Evolutionary conservation across 2,113 vertebrate genomes (phyloP).

Genomic region (Mesocricetus auratus): DNA sequence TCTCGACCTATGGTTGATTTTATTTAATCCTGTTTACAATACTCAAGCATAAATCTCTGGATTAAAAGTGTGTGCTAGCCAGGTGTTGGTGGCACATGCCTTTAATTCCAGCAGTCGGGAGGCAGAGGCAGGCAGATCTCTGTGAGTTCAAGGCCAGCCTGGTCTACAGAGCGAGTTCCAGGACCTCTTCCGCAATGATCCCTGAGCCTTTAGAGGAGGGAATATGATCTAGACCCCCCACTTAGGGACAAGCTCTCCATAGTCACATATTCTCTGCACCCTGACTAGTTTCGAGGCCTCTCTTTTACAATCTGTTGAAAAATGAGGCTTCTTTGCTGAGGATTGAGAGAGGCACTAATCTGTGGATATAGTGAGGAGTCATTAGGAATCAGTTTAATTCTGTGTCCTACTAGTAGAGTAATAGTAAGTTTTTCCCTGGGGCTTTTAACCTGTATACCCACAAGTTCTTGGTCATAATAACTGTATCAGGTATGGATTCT

Average conservation of each 20-base stretch:
- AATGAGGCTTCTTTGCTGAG: background rate
- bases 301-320: background rate
- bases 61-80: background rate
- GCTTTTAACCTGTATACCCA: background rate
- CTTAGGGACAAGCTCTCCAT: background rate
- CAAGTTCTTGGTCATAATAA: background rate
- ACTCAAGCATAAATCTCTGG: background rate
- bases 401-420: background rate
- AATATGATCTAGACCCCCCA: background rate
- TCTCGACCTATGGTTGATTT: background rate
- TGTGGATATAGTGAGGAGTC: background rate
- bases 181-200: no score
- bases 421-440: background rate
- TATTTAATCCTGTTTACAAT: background rate
- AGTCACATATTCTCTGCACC: background rate
- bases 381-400: background rate
- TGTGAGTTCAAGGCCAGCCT: no score
- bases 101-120: no score
- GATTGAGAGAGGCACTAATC: background rate
- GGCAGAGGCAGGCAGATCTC: no score
- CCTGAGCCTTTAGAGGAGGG: background rate
- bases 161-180: no score
- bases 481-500: background rate
- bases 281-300: background rate
- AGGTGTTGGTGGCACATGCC: no score